Evolutionary conservation across 2,888 invertebrate species (phyloP).

Genomic region (Hipparchia sbordonii): DNA sequence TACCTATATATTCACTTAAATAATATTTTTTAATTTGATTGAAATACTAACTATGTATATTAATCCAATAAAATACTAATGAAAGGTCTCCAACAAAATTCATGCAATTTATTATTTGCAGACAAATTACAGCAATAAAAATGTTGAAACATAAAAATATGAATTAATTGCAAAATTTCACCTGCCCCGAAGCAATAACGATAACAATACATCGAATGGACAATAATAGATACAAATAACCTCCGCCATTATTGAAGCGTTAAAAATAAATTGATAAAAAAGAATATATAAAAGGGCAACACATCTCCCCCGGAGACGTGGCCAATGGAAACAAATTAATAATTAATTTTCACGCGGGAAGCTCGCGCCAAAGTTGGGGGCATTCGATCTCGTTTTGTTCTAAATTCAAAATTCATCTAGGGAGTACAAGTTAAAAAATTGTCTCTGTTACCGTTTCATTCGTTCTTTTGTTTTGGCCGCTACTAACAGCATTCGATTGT

Average conservation of each 20-base stretch:
- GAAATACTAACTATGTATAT: no score
- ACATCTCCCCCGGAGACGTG: conserved; percentile 60
- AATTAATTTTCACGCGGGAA: conserved; percentile 76
- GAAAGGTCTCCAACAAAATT: neutral
- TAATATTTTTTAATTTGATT: neutral
- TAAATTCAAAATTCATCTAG: conserved; percentile 70
- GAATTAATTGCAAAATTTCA: conserved; percentile 17
- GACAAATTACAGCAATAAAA: conserved; percentile 10
- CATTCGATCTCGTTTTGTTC: conserved; percentile 72
- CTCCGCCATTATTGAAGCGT: conserved; percentile 64
- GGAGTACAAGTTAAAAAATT: conserved; percentile 69
- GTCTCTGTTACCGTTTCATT: conserved; percentile 48
- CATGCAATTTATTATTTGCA: neutral
- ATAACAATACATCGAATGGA: conserved; percentile 40
- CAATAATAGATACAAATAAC: conserved; percentile 66
- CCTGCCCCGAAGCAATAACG: conserved; percentile 17
- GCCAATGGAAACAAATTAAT: conserved; percentile 76
- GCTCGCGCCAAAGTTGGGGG: conserved; percentile 62
- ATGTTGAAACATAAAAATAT: conserved; percentile 11
- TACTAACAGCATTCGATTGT: conserved; percentile 31
- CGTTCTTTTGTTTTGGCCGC: conserved; percentile 47
- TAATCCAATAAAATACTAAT: neutral
- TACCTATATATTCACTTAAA: neutral
- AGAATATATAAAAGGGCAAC: conserved; percentile 52
- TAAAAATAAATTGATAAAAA: conserved; percentile 59